These are phyloP conservation scores for Amaurobius ferox DNA, from an alignment of 2,888 invertebrate species.

Conservation along the genomic window DNA sequence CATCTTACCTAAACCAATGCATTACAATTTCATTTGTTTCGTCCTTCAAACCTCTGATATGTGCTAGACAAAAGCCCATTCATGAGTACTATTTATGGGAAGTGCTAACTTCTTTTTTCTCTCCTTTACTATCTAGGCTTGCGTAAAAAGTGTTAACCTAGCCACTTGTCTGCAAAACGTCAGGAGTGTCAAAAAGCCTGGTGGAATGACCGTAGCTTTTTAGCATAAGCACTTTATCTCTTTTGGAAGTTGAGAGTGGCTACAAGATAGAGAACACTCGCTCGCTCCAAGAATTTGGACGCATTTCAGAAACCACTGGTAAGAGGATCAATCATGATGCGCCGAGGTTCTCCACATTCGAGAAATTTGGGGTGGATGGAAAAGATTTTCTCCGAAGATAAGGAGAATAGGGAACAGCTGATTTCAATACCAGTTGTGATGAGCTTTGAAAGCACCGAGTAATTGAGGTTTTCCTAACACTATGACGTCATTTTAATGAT, in stretches of 20 bases:
- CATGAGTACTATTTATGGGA: slow-evolving; percentile 26
- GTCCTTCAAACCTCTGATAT: no score
- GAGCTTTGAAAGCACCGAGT: no score
- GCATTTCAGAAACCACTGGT: neutral
- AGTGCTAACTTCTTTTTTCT: slow-evolving; percentile 10
- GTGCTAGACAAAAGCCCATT: neutral
- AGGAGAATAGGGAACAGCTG: neutral
- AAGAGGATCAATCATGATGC: neutral
- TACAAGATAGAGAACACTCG: neutral
- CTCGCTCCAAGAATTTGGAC: neutral
- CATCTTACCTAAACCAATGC: no score
- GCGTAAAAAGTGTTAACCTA: slow-evolving; percentile 30
- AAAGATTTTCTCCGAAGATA: neutral
- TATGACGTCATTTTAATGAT: no score
- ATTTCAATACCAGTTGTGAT: neutral
- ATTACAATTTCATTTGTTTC: no score
- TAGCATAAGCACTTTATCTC: slow-evolving; percentile 5
- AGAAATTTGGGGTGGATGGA: neutral
- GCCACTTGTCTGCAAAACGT: slow-evolving; percentile 27
- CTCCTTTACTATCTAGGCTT: slow-evolving; percentile 18
- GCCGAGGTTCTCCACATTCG: neutral
- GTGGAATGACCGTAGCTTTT: neutral
- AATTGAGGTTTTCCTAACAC: no score
- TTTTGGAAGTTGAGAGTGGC: neutral
- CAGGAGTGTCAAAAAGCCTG: neutral